Percentiles rank a stretch among this genome's conserved stretches.
Conservation (phyloP, 2,113 vertebrate species). For the Nycticorax nycticorax region DNA sequence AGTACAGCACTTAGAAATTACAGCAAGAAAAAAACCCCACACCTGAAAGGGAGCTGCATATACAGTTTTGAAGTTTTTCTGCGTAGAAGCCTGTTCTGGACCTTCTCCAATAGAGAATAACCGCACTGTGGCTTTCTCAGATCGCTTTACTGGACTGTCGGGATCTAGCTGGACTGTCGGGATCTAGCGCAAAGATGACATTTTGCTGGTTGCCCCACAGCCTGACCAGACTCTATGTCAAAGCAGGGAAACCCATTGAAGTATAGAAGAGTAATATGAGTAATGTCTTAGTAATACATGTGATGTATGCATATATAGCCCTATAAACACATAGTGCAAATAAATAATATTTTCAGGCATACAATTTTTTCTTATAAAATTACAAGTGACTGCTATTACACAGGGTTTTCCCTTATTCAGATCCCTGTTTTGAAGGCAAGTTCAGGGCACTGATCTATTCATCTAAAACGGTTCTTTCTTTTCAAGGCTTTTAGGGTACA, state of each 20-base stretch:
- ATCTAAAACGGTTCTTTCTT: not conserved
- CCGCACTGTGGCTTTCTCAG: not conserved
- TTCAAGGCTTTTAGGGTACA: not conserved
- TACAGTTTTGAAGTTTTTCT: not conserved
- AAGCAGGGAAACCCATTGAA: not conserved
- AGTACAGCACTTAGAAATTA: not conserved
- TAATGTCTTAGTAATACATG: not conserved
- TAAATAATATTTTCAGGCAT: not conserved
- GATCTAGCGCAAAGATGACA: not conserved
- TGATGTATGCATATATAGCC: not conserved
- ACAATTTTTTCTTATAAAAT: not conserved
- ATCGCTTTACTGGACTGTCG: not conserved
- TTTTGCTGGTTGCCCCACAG: not conserved
- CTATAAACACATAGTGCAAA: not conserved
- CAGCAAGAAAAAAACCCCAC: not conserved
- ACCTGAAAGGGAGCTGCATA: not conserved
- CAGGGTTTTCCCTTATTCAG: not conserved
- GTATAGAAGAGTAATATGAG: not conserved
- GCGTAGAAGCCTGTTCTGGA: not conserved
- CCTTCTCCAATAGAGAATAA: not conserved
- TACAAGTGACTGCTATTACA: not conserved
- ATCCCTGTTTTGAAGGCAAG: not conserved
- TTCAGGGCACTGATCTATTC: not conserved
- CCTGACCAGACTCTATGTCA: not conserved
- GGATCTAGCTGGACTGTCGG: too few species aligned